Conservation (phyloP, 2,888 invertebrate genomes). For the Calameuta filiformis region DNA sequence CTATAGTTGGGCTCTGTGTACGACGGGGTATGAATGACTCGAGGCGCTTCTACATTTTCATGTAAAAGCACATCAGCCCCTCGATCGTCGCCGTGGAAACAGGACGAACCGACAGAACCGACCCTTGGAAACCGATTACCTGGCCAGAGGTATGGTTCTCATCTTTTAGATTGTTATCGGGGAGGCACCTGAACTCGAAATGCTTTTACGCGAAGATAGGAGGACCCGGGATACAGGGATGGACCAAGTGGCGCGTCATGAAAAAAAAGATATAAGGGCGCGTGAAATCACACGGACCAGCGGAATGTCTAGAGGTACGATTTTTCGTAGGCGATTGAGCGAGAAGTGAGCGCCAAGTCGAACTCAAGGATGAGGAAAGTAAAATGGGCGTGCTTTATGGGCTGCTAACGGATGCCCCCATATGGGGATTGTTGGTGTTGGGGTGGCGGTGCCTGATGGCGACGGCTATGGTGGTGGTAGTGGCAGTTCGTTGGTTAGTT, state of each 20-base stretch:
- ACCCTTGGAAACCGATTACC: background rate
- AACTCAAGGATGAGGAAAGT: background rate
- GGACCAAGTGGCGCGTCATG: background rate
- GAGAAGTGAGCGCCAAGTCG: background rate
- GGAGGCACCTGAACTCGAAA: background rate
- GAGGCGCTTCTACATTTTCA: background rate
- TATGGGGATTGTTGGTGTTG: background rate
- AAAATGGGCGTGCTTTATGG: slow-evolving; percentile 1
- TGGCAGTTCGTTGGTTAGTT: background rate
- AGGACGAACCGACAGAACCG: background rate
- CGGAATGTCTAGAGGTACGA: background rate
- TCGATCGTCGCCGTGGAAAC: background rate
- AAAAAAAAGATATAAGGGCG: background rate
- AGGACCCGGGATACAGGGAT: background rate
- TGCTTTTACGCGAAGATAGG: background rate
- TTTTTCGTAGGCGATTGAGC: background rate
- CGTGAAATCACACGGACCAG: background rate
- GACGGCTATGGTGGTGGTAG: too few species aligned
- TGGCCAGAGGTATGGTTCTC: background rate
- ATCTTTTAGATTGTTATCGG: background rate
- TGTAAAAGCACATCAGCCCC: background rate
- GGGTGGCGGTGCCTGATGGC: background rate
- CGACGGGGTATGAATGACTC: background rate
- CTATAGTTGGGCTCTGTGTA: background rate
- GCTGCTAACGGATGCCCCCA: slow-evolving; percentile 1